Evolutionary conservation across 2,113 vertebrate species (phyloP), one percentile per base, ranked within the genome.

Genomic region (Hystrix cristata): DNA sequence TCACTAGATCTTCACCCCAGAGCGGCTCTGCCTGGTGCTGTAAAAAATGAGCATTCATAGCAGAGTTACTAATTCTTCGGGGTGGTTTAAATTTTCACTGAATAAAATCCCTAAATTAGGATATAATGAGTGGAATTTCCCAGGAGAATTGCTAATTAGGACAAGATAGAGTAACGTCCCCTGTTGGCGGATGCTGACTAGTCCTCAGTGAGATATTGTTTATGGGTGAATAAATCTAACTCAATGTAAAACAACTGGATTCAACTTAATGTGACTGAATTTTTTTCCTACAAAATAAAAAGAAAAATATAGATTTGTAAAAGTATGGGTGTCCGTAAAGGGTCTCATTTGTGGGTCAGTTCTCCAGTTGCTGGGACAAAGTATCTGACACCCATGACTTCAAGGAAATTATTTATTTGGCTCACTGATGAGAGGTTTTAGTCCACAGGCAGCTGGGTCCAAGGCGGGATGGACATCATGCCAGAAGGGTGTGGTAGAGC

Each of bases 61-160:
- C 38, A 25, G 19, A 78, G 27, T 38, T 14, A 64, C 2, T 59
- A 48, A 76, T 83, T 90, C 29, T 27, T 84, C 11, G 48, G 18
- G 10, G 43, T 88, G 46, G 27, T 27, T 94, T 43, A 74, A 79
- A 76, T 92, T n/a, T 80, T 94, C 60, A 64, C 46, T n/a, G 38
- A 95, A 43, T 67, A 74, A 92, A 92, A 71, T 38, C 34, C n/a
- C 25, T 67, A 64, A 83, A 81, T 74, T 48, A 93, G 27, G 16
- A 67, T 21, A 1, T 3, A 51, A 38, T 15, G 21, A 91, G 18
- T 31, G 38, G 11, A 64, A 86, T 23, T 85, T 95, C 72, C 46
- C 7, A 29, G 43, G 21, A 93, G 38, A 91, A 38, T 78, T 34
- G 16, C 43, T 71, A 29, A 27, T 18, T 21, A 31, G 31, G 7